Conservation (phyloP, 2,797 vertebrate species). For the Malacoraja senta region DNA sequence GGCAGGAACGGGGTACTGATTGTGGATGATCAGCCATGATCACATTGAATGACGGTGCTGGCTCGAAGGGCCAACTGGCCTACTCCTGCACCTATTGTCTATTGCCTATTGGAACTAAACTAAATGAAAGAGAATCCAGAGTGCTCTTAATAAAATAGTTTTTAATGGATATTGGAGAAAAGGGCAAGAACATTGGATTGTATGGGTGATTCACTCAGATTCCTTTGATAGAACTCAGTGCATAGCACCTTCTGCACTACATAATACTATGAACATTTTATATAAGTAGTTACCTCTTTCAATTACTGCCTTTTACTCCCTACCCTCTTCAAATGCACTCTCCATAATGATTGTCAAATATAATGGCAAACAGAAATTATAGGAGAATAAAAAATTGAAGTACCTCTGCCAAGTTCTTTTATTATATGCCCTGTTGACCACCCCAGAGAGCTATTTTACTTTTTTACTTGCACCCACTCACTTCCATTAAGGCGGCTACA, state of each 20-base stretch:
- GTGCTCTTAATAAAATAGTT: not conserved
- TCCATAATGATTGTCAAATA: not conserved
- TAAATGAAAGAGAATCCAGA: not conserved
- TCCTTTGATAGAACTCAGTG: not conserved
- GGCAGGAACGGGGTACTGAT: no score
- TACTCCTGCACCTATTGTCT: no score
- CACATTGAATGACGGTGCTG: no score
- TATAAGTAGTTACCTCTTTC: not conserved
- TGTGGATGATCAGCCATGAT: no score
- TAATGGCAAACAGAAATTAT: not conserved
- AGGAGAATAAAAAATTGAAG: not conserved
- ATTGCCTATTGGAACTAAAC: no score
- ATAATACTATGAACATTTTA: not conserved
- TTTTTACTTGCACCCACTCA: not conserved
- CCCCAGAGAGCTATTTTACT: not conserved
- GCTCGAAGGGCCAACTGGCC: no score
- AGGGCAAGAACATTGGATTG: not conserved
- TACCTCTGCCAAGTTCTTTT: not conserved
- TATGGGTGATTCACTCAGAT: not conserved
- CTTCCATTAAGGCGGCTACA: not conserved
- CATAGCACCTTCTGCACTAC: not conserved
- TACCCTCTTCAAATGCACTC: not conserved
- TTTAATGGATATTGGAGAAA: not conserved
- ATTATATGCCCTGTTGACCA: not conserved
- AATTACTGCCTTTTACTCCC: not conserved